Base-by-base conservation (phyloP, 1,140 invertebrate genomes). In the Pinna nobilis region DNA sequence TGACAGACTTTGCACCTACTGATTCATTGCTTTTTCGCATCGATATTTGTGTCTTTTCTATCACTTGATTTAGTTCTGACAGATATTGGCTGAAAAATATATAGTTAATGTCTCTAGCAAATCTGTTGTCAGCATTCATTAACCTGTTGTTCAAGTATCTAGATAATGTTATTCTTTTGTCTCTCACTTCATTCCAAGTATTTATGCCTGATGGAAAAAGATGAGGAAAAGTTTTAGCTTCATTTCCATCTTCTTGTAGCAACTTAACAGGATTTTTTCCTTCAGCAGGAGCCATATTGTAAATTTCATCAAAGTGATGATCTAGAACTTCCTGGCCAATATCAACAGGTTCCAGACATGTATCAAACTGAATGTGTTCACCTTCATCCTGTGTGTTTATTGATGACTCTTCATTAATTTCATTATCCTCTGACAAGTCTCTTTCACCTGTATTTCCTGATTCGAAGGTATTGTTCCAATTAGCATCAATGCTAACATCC, bases 301-400 rank as follows among this genome's bases (percentile, higher is more conserved):
- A 78, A 13, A 74, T 35, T 47, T 61, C 33, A 37, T 74, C 65
- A 57, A 70, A 70, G 15, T 66, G 35, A 23, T 53, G 25, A 57
- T 72, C 63, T 20, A 77, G 23, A 37, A 67, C n/a, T 60, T 77
- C 75, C 51, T 77, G 75, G 25, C 61, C 70, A 33, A 77, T 69
- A 65, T 77, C 66, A 28, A 60, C 65, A 57, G 75, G 75, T 69
- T 77, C 65, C 3, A 77, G 28, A 53, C 71, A 74, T 33, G 76
- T 65, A 53, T 78, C 71, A 32, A 70, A 15, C 13, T 13, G n/a
- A 33, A 37, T 32, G 13, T 59, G 28, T 33, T 5, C 5, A 18
- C 9, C 35, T 32, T 33, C 55, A 35, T 37, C 35, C 3, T 20
- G 6, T 59, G n/a, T n/a, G n/a, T n/a, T n/a, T n/a, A n/a, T n/a